phyloP scores from a whole-genome alignment of 2,113 vertebrate genomes.

The Tachysurus vachellii region DNA sequence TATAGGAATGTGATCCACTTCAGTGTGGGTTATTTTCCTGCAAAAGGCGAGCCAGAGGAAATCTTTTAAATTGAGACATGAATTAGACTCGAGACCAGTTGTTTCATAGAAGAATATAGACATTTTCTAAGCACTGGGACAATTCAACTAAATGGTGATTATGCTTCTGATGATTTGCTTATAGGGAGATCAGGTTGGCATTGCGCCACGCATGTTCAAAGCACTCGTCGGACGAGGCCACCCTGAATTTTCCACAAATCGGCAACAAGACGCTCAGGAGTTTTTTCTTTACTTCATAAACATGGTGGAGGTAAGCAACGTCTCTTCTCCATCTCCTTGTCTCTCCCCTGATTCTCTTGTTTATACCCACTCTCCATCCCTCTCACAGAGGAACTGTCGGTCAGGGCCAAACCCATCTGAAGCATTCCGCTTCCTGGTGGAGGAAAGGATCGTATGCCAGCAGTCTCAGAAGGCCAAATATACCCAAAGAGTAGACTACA shows the following conservation, averaged over 20 bases:
- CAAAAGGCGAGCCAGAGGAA: not conserved
- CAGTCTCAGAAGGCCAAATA: constrained; percentile 97
- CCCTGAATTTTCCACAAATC: constrained; percentile 96
- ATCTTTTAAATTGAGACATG: not conserved
- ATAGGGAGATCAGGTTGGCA: constrained; percentile 91
- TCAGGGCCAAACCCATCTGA: constrained; percentile 93
- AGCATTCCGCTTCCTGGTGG: constrained; percentile 95
- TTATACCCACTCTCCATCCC: not conserved
- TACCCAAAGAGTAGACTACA: constrained; percentile 96
- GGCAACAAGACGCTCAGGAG: constrained; percentile 97
- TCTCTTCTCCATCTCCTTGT: not conserved
- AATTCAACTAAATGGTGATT: not conserved
- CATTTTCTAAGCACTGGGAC: not conserved
- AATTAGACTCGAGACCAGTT: not conserved
- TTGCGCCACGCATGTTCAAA: constrained; percentile 96
- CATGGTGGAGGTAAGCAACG: constrained; percentile 93
- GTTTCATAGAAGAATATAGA: not conserved
- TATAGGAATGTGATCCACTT: not conserved
- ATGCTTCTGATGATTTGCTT: constrained; percentile 12
- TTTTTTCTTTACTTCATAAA: constrained; percentile 99
- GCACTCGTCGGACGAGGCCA: constrained; percentile 93
- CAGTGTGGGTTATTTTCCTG: not conserved
- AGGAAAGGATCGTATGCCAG: constrained; percentile 95
- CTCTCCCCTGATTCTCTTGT: not conserved
- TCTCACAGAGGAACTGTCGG: constrained; percentile 90